A percentile compares a stretch with the other conserved stretches of the same genome.
phyloP scores from a whole-genome alignment of 2,888 invertebrate genomes.

The Heliconius ethilla region DNA sequence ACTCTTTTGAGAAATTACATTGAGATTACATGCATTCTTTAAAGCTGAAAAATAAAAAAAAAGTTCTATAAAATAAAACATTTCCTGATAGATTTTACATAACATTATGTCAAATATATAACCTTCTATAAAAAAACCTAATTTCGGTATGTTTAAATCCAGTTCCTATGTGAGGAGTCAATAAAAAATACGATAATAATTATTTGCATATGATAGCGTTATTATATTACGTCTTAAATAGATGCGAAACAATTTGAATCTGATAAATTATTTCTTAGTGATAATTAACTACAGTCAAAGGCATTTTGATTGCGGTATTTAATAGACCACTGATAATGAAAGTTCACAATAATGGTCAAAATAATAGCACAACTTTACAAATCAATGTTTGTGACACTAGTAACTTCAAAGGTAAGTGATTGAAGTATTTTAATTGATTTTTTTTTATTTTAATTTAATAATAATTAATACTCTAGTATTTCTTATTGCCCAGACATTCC shows the following conservation, averaged over 20 bases:
- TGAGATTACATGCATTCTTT: no score
- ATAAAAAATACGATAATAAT: conserved; percentile 23
- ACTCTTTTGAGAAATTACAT: no score
- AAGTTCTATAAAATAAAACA: not conserved
- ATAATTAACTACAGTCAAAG: not conserved
- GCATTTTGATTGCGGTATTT: not conserved
- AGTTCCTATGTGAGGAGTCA: conserved; percentile 2
- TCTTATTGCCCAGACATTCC: no score
- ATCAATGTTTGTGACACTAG: conserved; percentile 25
- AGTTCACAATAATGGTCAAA: conserved; percentile 22
- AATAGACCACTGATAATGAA: conserved; percentile 17
- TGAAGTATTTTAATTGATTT: not conserved
- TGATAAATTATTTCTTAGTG: conserved; percentile 4
- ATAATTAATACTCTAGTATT: no score
- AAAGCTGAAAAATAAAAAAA: no score
- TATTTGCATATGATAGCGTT: conserved; percentile 29
- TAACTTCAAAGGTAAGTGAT: conserved; percentile 37
- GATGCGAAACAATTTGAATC: conserved; percentile 1
- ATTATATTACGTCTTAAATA: conserved; percentile 18
- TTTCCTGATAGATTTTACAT: not conserved
- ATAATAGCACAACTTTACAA: conserved; percentile 18
- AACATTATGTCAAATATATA: not conserved
- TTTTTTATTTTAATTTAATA: no score
- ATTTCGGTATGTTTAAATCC: not conserved
- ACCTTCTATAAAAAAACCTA: not conserved